These are phyloP conservation scores for Synaphobranchus kaupii DNA, from an alignment of 2,797 vertebrate genomes.

Conservation along the genomic window DNA sequence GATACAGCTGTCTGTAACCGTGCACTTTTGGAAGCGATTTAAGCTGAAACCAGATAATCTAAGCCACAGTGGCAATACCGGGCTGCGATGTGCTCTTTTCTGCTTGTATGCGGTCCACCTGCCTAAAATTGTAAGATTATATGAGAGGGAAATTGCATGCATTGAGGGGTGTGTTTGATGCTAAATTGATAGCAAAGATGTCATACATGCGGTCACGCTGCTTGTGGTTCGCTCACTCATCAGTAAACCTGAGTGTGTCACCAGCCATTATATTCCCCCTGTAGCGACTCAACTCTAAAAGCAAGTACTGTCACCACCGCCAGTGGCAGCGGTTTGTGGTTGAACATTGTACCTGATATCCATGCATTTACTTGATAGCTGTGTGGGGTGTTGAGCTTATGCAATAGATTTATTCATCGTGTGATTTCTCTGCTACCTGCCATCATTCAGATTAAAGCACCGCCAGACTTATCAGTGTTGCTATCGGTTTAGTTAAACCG, in stretches of 20 bases:
- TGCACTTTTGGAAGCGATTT: background rate
- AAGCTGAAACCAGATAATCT: background rate
- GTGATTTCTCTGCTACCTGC: too few relatives aligned
- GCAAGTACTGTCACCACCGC: too few relatives aligned
- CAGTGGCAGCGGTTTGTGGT: too few relatives aligned
- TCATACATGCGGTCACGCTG: constrained; percentile 77
- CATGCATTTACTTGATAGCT: too few relatives aligned
- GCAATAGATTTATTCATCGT: too few relatives aligned
- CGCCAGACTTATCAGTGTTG: too few relatives aligned
- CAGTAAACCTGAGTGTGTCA: background rate
- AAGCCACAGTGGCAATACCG: background rate
- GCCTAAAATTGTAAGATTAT: constrained; percentile 88
- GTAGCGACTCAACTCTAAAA: background rate
- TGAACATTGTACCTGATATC: too few relatives aligned
- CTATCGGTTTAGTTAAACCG: too few relatives aligned
- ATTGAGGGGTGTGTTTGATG: constrained; percentile 67
- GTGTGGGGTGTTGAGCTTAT: too few relatives aligned
- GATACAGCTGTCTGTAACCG: background rate
- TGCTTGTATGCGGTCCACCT: background rate
- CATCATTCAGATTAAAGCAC: too few relatives aligned
- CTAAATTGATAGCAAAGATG: constrained; percentile 88
- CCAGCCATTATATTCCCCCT: background rate
- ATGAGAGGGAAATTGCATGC: constrained; percentile 88
- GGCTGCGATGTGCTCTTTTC: background rate
- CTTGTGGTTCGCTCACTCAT: background rate